phyloP scores from a whole-genome alignment of 2,888 invertebrate genomes.

The Parelbella ahira region DNA sequence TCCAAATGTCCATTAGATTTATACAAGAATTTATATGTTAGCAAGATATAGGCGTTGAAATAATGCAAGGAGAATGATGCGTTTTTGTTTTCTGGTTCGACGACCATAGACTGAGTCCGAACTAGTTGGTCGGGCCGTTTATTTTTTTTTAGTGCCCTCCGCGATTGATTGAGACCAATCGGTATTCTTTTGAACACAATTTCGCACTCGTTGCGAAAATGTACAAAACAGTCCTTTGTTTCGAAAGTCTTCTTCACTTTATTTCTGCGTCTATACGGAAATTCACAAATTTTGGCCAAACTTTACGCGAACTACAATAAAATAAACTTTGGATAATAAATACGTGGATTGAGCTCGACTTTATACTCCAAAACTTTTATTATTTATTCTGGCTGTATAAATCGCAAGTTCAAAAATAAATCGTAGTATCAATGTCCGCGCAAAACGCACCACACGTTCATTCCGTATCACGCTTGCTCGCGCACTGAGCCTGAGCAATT shows the following conservation, averaged over 20 bases:
- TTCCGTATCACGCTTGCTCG: constrained; percentile 81
- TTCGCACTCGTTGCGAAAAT: constrained; percentile 78
- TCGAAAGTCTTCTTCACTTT: constrained; percentile 68
- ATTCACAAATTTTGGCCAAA: constrained; percentile 71
- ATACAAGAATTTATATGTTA: constrained; percentile 66
- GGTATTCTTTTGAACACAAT: constrained; percentile 74
- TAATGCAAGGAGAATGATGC: constrained; percentile 62
- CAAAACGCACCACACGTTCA: constrained; percentile 81
- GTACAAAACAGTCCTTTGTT: constrained; percentile 80
- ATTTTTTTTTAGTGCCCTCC: constrained; percentile 53
- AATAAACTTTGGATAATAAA: constrained; percentile 57
- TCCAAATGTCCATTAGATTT: constrained; percentile 57
- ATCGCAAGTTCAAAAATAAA: constrained; percentile 69
- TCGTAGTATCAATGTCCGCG: constrained; percentile 78
- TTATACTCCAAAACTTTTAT: constrained; percentile 69
- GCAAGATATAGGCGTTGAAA: constrained; percentile 54
- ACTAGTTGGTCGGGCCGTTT: constrained; percentile 70
- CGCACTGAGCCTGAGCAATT: constrained; percentile 68
- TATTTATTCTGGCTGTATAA: constrained; percentile 65
- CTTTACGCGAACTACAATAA: constrained; percentile 72
- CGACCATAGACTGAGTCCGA: constrained; percentile 71
- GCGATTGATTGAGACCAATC: constrained; percentile 56
- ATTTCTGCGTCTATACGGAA: constrained; percentile 79
- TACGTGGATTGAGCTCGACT: constrained; percentile 63
- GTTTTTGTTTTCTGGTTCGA: constrained; percentile 72